Conservation (phyloP, 2,888 invertebrate species). For the Penaeus monodon region DNA sequence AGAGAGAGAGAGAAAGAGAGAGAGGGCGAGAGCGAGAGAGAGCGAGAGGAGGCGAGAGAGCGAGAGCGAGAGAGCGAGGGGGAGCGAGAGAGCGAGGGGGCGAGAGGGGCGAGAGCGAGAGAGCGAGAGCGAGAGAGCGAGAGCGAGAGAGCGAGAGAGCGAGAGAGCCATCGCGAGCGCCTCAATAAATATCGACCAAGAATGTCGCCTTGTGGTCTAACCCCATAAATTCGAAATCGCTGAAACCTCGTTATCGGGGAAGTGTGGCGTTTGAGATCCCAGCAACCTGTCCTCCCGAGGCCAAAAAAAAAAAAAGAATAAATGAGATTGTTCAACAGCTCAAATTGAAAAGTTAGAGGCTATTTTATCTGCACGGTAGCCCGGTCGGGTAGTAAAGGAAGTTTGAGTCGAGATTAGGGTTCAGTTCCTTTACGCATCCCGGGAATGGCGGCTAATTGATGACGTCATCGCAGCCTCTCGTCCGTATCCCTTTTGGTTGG, state of each 20-base stretch:
- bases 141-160: too few species aligned
- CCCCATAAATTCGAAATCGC: constrained; percentile 36
- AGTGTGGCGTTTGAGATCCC: constrained; percentile 26
- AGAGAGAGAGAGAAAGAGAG: too few species aligned
- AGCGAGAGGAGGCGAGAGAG: too few species aligned
- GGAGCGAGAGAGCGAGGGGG: too few species aligned
- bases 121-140: too few species aligned
- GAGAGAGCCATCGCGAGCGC: too few species aligned
- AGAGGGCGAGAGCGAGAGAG: too few species aligned
- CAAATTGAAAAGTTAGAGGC: constrained; percentile 35
- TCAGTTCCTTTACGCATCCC: constrained; percentile 24
- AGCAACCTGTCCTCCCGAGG: constrained; percentile 16
- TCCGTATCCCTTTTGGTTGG: not conserved
- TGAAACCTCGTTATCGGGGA: constrained; percentile 25
- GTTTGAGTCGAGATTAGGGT: constrained; percentile 34
- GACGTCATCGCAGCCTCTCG: too few species aligned
- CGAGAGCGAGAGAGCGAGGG: too few species aligned
- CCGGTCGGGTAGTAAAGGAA: constrained; percentile 35
- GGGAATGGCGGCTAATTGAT: constrained; percentile 35
- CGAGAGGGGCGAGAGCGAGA: too few species aligned
- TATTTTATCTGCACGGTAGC: constrained; percentile 51
- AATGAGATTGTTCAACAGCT: constrained; percentile 20
- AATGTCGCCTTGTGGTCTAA: not conserved
- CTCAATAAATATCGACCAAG: constrained; percentile 15
- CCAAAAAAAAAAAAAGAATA: constrained; percentile 26